Evolutionary conservation across 2,797 vertebrate species (phyloP).

Genomic region (Momotus momota): DNA sequence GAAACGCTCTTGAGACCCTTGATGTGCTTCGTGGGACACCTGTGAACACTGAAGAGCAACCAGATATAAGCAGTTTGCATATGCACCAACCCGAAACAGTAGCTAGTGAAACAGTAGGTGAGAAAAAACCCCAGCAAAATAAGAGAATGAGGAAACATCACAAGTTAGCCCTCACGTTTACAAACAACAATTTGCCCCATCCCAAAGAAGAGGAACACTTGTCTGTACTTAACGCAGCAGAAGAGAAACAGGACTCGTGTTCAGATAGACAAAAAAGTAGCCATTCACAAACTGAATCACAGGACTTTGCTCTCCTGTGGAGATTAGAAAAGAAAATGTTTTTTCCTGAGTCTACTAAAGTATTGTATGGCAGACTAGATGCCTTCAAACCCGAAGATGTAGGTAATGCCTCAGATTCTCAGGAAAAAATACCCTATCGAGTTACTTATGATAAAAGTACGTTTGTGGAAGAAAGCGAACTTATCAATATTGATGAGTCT

Average conservation of each 20-base stretch:
- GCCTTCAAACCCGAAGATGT: slow-evolving; percentile 83
- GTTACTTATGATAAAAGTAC: slow-evolving; percentile 91
- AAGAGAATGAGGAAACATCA: slow-evolving; percentile 81
- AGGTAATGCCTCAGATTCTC: slow-evolving; percentile 61
- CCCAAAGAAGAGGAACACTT: slow-evolving; percentile 1
- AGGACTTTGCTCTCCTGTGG: slow-evolving; percentile 92
- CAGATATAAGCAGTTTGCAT: neutral
- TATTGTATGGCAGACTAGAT: slow-evolving; percentile 81
- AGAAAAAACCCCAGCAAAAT: slow-evolving; percentile 78
- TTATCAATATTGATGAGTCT: slow-evolving; percentile 79
- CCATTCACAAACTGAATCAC: slow-evolving; percentile 88
- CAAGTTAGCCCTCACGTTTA: slow-evolving; percentile 88
- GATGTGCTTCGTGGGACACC: slow-evolving; percentile 14
- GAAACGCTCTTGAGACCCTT: slow-evolving; percentile 1
- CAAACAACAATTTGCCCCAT: slow-evolving; percentile 73
- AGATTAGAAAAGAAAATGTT: slow-evolving; percentile 83
- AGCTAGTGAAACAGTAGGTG: slow-evolving; percentile 48
- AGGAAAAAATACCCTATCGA: slow-evolving; percentile 86
- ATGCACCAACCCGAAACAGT: neutral
- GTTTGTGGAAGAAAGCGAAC: slow-evolving; percentile 90
- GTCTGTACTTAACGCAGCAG: neutral
- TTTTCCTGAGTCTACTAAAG: slow-evolving; percentile 68
- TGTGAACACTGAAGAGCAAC: slow-evolving; percentile 25
- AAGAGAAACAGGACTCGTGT: neutral
- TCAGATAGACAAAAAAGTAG: slow-evolving; percentile 5